Percentiles rank a stretch among this genome's conserved stretches.
Conservation (phyloP, 2,888 invertebrate species). For the Ischnura elegans region DNA sequence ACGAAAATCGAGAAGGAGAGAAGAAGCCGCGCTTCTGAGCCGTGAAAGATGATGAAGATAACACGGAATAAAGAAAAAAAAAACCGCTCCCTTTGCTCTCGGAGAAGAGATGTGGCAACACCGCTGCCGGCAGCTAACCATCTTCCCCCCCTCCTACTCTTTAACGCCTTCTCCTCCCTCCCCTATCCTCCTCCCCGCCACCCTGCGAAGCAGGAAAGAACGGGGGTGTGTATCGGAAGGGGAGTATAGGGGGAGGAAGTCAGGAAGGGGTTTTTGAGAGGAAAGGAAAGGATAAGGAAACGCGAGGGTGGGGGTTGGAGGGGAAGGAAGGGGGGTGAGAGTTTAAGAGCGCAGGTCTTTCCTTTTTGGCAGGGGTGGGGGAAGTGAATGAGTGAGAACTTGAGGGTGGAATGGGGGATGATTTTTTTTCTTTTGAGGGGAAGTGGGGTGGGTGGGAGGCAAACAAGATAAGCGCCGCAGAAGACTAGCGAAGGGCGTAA, state of each 20-base stretch:
- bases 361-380: no score
- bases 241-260: slow-evolving; percentile 43
- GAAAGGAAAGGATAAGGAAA: slow-evolving; percentile 52
- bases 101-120: background rate
- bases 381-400: background rate
- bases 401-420: slow-evolving; percentile 5
- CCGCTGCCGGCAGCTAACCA: background rate
- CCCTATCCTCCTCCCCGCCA: background rate
- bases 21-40: background rate
- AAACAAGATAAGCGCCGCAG: slow-evolving; percentile 64
- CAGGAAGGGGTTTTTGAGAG: slow-evolving; percentile 41
- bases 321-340: background rate
- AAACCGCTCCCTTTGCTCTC: background rate
- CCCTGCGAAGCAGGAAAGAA: slow-evolving; percentile 29
- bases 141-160: background rate
- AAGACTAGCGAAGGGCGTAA: slow-evolving; percentile 62
- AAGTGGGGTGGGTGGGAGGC: background rate
- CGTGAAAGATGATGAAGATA: background rate
- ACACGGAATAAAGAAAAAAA: background rate
- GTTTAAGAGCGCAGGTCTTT: background rate
- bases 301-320: background rate
- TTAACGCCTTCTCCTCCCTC: background rate
- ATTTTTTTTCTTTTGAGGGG: no score
- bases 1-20: background rate
- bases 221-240: slow-evolving; percentile 59